Evolutionary conservation across 2,888 invertebrate genomes (phyloP).

Genomic region (Hyposoter didymator): DNA sequence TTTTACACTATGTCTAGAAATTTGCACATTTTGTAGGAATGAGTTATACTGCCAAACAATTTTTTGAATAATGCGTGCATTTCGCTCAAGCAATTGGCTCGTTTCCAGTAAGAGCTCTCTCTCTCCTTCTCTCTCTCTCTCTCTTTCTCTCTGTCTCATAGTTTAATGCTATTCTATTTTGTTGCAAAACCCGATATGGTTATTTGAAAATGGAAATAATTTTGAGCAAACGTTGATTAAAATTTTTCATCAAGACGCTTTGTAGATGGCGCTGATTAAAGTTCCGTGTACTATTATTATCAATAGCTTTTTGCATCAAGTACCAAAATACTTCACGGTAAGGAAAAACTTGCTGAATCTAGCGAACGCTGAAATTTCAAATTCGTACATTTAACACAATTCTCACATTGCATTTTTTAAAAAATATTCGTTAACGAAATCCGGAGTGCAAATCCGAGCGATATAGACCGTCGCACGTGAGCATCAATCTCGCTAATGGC

Average conservation of each 20-base stretch:
- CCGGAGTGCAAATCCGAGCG: conserved; percentile 27
- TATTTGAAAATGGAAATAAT: background rate
- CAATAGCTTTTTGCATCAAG: background rate
- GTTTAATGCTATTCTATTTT: background rate
- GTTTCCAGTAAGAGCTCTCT: too few relatives aligned
- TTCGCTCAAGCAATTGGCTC: too few relatives aligned
- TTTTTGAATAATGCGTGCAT: too few relatives aligned
- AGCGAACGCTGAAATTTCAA: background rate
- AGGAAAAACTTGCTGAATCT: background rate
- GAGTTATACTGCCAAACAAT: background rate
- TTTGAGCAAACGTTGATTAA: background rate
- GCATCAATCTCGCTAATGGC: conserved; percentile 43
- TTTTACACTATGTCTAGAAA: background rate
- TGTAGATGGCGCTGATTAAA: background rate
- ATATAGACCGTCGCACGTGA: conserved; percentile 1
- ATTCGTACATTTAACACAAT: background rate
- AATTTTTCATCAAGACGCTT: background rate
- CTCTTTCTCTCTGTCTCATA: background rate
- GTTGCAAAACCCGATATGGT: background rate
- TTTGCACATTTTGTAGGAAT: background rate
- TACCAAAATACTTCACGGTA: background rate
- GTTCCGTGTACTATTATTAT: background rate
- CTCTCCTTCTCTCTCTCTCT: too few relatives aligned
- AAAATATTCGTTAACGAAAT: background rate
- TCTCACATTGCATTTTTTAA: background rate